Conservation (phyloP, 2,113 vertebrate genomes). For the Parus major region DNA sequence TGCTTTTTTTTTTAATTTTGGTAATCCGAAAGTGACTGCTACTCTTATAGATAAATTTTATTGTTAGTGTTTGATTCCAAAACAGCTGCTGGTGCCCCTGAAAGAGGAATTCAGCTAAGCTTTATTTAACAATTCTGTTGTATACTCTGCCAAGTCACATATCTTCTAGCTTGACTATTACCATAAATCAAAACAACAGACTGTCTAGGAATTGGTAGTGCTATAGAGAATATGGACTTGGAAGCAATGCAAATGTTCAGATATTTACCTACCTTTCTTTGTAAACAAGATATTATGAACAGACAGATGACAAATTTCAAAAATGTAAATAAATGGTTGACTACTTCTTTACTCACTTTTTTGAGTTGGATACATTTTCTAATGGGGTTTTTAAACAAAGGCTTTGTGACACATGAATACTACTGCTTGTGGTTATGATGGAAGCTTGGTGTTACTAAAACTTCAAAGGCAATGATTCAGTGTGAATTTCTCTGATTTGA, state of each 20-base stretch:
- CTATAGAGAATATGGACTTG: neutral
- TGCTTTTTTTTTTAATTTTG: neutral
- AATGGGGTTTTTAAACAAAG: slow-evolving; percentile 21
- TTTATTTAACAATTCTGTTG: neutral
- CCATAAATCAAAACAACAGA: neutral
- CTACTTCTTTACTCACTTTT: neutral
- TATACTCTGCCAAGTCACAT: neutral
- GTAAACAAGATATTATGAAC: neutral
- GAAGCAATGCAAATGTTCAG: neutral
- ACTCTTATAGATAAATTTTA: neutral
- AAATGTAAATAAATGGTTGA: slow-evolving; percentile 15
- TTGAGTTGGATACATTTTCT: neutral
- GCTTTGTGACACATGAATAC: neutral
- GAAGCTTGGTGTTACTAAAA: neutral
- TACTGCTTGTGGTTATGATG: neutral
- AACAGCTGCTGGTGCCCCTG: neutral
- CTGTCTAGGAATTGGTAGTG: neutral
- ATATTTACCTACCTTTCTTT: neutral
- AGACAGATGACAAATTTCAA: neutral
- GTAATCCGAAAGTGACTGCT: neutral
- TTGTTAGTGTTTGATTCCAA: neutral
- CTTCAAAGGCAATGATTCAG: slow-evolving; percentile 10
- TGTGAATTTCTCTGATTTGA: slow-evolving; percentile 23
- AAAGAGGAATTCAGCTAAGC: neutral
- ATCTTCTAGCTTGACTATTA: neutral